A percentile compares a stretch with the other conserved stretches of the same genome.
Evolutionary conservation across 2,888 invertebrate genomes (phyloP).

Genomic region (Penaeus monodon): DNA sequence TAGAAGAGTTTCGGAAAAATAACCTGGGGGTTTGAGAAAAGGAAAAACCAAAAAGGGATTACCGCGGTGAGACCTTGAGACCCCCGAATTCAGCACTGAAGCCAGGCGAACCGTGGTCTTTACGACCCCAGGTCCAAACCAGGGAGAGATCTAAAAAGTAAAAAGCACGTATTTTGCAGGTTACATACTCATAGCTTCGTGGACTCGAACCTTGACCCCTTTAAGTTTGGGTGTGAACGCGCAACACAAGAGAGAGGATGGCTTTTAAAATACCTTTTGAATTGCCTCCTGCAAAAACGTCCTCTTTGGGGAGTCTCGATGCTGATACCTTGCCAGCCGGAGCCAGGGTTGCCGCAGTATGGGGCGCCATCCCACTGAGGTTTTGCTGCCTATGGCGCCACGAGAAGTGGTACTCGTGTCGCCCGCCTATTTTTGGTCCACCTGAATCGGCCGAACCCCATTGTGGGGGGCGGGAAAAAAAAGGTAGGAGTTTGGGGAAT

Average conservation of each 20-base stretch:
- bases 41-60: neutral
- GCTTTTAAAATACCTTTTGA: slow-evolving; percentile 14
- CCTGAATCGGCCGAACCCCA: neutral
- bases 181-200: too few relatives aligned
- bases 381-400: slow-evolving; percentile 41
- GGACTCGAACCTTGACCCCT: too few relatives aligned
- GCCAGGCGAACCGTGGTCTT: slow-evolving; percentile 88
- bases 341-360: slow-evolving; percentile 35
- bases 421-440: slow-evolving; percentile 13
- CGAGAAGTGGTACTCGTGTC: slow-evolving; percentile 43
- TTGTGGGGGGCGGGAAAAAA: too few relatives aligned
- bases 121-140: slow-evolving; percentile 93
- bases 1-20: neutral
- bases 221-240: too few relatives aligned
- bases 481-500: too few relatives aligned
- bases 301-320: slow-evolving; percentile 51
- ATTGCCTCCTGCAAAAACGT: slow-evolving; percentile 41
- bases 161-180: too few relatives aligned
- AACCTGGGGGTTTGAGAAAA: neutral
- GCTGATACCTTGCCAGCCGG: slow-evolving; percentile 35
- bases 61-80: slow-evolving; percentile 75
- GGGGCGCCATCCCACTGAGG: slow-evolving; percentile 15
- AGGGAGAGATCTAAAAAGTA: slow-evolving; percentile 65
- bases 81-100: slow-evolving; percentile 83
- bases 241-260: too few relatives aligned